Evolutionary conservation across 2,888 invertebrate genomes (phyloP), one percentile per base, ranked within the genome.

Genomic region (Megalurothrips usitatus): DNA sequence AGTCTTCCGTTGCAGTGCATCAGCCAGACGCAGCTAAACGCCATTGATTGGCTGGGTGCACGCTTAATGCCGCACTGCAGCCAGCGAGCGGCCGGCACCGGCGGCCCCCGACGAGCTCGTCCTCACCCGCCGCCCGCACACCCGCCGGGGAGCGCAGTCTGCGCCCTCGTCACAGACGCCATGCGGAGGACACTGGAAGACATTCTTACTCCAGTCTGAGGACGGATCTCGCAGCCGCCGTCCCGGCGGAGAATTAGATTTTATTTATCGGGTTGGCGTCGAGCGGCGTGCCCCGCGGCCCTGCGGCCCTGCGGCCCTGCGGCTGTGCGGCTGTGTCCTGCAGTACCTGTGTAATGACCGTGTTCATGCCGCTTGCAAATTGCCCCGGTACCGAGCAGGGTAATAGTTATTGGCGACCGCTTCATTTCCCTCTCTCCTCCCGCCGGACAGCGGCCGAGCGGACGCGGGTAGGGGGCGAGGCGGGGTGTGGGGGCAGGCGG

Each of bases 401-500:
- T 58, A 58, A 58, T 58, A 58, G 58, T 17, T 58, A 58, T 58
- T 58, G 58, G 58, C 58, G 58, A 58, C 58, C 58, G 19, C 58
- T 58, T 58, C 58, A 58, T 58, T 58, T 19, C 19, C n/a, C n/a
- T 43, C 34, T 43, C 34, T 43, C 34, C 34, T 43, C 34, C 34
- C 34, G 34, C 3, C 34, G 34, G 34, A 43, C 34, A 43, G 34
- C 34, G 34, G 34, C 34, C 3, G 34, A 43, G 34, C 6, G 34
- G 34, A 43, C 34, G 34, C 34, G 6, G 3, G 34, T n/a, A n/a
- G 34, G 34, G 6, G 3, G 58, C 58, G 58, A 14, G 58, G 19
- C 58, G 19, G 14, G 14, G 58, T 58, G 2, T 6, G 52, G 2
- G 14, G 52, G n/a, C n/a, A n/a, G n/a, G n/a, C n/a, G n/a, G n/a